Evolutionary conservation across 2,888 invertebrate species (phyloP).

Genomic region (Parapristionchus giblindavisi): DNA sequence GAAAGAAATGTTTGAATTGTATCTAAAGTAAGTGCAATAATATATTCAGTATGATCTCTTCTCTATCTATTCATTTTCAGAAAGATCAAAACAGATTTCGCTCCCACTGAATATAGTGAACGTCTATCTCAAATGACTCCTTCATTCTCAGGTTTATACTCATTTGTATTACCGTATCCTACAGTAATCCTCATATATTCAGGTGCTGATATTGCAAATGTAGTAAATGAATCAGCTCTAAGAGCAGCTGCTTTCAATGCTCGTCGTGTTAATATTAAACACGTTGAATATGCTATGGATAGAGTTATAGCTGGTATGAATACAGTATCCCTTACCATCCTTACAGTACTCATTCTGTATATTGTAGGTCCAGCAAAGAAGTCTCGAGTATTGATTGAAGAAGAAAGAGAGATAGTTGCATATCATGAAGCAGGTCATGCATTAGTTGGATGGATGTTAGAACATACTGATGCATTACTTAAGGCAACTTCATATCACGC

Average conservation of each 20-base stretch:
- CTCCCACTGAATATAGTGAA: constrained; percentile 75
- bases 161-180: not conserved
- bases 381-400: constrained; percentile 59
- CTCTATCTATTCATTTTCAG: constrained; percentile 74
- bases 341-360: not conserved
- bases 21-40: constrained; percentile 80
- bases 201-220: constrained; percentile 97
- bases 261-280: constrained; percentile 76
- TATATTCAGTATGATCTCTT: not conserved
- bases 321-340: not conserved
- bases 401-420: constrained; percentile 74
- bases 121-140: constrained; percentile 85
- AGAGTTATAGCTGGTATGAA: constrained; percentile 82
- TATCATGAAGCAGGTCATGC: constrained; percentile 89
- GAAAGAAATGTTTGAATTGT: constrained; percentile 90
- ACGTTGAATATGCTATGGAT: constrained; percentile 94
- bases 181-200: not conserved
- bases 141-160: constrained; percentile 86
- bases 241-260: constrained; percentile 83
- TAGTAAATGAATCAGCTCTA: constrained; percentile 96
- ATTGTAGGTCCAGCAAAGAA: constrained; percentile 65
- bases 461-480: constrained; percentile 90
- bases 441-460: constrained; percentile 90
- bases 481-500: no score
- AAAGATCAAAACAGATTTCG: constrained; percentile 79